Evolutionary conservation across 2,888 invertebrate genomes (phyloP).

Genomic region (Mythimna loreyi): DNA sequence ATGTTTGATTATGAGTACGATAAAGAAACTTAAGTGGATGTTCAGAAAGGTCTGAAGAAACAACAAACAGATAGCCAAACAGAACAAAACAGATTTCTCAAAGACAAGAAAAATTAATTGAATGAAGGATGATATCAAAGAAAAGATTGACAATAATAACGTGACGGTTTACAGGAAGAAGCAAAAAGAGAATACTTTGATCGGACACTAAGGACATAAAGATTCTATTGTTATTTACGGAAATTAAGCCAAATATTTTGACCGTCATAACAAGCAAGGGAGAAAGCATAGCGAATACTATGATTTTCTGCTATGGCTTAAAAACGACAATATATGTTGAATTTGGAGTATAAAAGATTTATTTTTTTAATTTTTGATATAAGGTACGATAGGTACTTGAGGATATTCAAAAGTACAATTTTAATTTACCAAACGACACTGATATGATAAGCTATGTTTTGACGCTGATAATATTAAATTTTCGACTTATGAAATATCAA

Average conservation of each 20-base stretch:
- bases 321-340: background rate
- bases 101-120: background rate
- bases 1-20: background rate
- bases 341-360: background rate
- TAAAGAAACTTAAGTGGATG: background rate
- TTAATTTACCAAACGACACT: conserved; percentile 46
- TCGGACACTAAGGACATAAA: no score
- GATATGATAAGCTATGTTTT: conserved; percentile 60
- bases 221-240: no score
- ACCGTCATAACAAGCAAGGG: no score
- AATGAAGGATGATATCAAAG: background rate
- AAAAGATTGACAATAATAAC: background rate
- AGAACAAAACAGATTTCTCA: no score
- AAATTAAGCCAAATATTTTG: no score
- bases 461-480: conserved; percentile 59
- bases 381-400: conserved; percentile 6
- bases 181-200: no score
- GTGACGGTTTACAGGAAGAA: background rate
- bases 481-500: conserved; percentile 60
- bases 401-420: conserved; percentile 25
- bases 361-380: background rate
- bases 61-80: no score
- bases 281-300: no score
- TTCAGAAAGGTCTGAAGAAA: background rate
- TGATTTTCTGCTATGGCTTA: no score